These are phyloP conservation scores for Aplodontia rufa DNA, from an alignment of 2,113 vertebrate genomes.

Conservation along the genomic window DNA sequence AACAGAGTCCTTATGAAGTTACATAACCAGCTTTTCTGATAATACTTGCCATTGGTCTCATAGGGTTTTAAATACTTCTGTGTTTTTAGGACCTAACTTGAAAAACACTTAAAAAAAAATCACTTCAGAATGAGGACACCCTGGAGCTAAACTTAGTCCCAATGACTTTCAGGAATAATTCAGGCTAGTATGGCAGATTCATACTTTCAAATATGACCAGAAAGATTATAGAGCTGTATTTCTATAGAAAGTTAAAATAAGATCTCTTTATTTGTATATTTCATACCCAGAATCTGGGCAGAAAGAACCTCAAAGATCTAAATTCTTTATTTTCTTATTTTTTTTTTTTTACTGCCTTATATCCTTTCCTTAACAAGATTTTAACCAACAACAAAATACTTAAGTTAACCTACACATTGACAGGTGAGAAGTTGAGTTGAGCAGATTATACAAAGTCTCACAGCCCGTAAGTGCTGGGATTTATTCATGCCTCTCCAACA, in stretches of 20 bases:
- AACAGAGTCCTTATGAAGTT: conserved; percentile 7
- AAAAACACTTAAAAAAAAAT: conserved; percentile 62
- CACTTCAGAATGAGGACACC: conserved; percentile 60
- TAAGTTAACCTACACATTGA: background rate
- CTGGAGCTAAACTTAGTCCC: conserved; percentile 58
- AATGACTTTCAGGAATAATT: conserved; percentile 58
- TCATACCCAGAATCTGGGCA: background rate
- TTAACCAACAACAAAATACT: background rate
- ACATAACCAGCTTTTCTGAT: conserved; percentile 56
- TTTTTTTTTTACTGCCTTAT: background rate
- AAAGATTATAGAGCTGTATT: background rate
- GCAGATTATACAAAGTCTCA: background rate
- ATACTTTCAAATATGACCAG: conserved; percentile 47
- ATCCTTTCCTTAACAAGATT: background rate
- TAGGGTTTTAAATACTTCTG: conserved; percentile 58
- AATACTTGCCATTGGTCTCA: conserved; percentile 43
- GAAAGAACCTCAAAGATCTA: background rate
- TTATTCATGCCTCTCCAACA: background rate
- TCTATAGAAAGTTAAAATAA: conserved; percentile 19
- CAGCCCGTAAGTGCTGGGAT: background rate
- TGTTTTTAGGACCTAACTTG: conserved; percentile 49
- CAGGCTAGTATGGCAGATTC: background rate
- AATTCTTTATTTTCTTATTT: background rate
- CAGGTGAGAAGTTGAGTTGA: background rate
- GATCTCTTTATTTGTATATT: background rate